Conservation (phyloP, 53 echinoderm and acorn worm species). For the Henricia sp. region DNA sequence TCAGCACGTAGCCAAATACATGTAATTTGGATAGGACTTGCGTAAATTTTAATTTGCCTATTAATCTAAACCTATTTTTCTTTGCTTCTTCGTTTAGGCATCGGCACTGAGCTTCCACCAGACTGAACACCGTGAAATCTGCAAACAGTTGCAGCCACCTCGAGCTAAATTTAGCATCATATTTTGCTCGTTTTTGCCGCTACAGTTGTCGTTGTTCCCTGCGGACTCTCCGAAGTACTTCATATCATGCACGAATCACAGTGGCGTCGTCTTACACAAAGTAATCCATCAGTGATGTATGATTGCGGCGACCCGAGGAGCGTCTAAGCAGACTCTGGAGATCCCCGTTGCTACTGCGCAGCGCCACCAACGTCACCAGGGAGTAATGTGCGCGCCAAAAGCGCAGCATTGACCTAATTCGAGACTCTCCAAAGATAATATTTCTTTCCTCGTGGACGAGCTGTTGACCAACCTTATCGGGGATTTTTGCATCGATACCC, state of each 20-base stretch:
- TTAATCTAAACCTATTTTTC: too few relatives aligned
- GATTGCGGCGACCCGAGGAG: constrained; percentile 40
- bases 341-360: not conserved
- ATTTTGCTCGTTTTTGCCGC: not conserved
- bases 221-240: not conserved
- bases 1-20: not conserved
- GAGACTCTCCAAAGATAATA: not conserved
- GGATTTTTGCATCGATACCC: not conserved
- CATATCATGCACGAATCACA: constrained; percentile 1
- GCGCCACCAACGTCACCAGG: constrained; percentile 50
- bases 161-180: not conserved
- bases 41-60: too few relatives aligned
- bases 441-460: not conserved
- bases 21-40: too few relatives aligned
- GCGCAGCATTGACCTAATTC: constrained; percentile 1
- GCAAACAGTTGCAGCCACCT: not conserved
- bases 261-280: not conserved
- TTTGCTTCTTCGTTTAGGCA: too few relatives aligned
- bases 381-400: constrained; percentile 11
- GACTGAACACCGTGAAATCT: not conserved
- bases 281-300: constrained; percentile 31
- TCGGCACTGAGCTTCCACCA: not conserved
- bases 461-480: not conserved
- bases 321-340: constrained; percentile 19
- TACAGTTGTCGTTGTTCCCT: not conserved